Conservation (phyloP, 2,888 invertebrate genomes). For the Acheta domesticus region DNA sequence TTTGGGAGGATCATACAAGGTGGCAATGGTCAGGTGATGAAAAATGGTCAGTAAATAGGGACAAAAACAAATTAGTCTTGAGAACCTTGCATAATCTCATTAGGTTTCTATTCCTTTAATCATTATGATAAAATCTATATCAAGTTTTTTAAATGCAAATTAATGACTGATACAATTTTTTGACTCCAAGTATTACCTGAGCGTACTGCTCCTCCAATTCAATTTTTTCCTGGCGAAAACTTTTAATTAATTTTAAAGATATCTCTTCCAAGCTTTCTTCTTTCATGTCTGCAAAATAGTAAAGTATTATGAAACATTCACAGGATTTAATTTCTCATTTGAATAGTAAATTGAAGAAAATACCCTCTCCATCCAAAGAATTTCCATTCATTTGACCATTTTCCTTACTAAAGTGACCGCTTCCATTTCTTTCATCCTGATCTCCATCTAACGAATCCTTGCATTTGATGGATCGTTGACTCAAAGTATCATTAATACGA, state of each 20-base stretch:
- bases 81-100: too few relatives aligned
- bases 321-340: not conserved
- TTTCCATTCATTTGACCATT: not conserved
- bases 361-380: not conserved
- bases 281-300: conserved; percentile 7
- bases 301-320: too few relatives aligned
- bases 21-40: too few relatives aligned
- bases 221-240: conserved; percentile 64
- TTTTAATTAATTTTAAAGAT: conserved; percentile 66
- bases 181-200: conserved; percentile 31
- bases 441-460: not conserved
- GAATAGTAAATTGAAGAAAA: not conserved
- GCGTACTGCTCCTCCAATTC: conserved; percentile 66
- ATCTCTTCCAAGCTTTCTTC: conserved; percentile 73
- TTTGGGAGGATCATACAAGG: too few relatives aligned
- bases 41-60: too few relatives aligned
- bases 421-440: not conserved
- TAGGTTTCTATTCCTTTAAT: too few relatives aligned
- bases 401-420: not conserved
- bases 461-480: conserved; percentile 43
- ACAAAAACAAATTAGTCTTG: too few relatives aligned
- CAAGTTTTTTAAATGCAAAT: not conserved
- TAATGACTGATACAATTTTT: not conserved
- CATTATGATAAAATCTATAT: not conserved
- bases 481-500: conserved; percentile 54